Conservation (phyloP, 2,888 invertebrate genomes). For the Pantelozetes paolii region DNA sequence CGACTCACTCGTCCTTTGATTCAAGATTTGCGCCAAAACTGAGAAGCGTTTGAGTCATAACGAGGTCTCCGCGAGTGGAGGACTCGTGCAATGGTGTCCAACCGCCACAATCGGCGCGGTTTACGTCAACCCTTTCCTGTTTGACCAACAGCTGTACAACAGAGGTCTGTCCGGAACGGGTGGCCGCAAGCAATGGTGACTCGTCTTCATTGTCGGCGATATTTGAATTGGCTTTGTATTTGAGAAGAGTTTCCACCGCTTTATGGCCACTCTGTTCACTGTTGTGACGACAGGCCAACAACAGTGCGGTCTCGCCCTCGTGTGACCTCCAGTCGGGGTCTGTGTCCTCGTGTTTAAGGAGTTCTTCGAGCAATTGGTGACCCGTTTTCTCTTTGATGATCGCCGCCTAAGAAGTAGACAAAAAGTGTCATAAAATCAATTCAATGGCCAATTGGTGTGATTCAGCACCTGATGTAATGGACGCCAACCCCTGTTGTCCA, state of each 20-base stretch:
- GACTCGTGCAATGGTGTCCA: constrained; percentile 53
- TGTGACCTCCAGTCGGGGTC: constrained; percentile 51
- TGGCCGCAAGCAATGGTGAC: constrained; percentile 50
- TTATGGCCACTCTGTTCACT: constrained; percentile 22
- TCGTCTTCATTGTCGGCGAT: constrained; percentile 47
- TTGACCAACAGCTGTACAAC: constrained; percentile 46
- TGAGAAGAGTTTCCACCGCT: constrained; percentile 49
- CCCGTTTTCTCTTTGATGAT: constrained; percentile 49
- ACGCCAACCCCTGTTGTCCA: constrained; percentile 54
- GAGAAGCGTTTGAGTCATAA: constrained; percentile 49
- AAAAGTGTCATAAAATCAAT: background rate
- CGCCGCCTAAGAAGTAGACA: background rate
- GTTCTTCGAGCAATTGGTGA: constrained; percentile 47
- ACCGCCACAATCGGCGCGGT: constrained; percentile 51
- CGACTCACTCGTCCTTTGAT: constrained; percentile 44
- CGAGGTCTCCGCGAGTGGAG: constrained; percentile 50
- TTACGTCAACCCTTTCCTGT: constrained; percentile 50
- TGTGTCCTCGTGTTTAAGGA: constrained; percentile 46
- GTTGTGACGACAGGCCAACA: constrained; percentile 50
- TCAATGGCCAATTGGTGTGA: background rate
- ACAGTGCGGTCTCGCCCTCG: constrained; percentile 52
- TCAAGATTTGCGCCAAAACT: constrained; percentile 47
- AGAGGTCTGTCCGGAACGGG: constrained; percentile 25
- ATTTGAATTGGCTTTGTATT: constrained; percentile 51
- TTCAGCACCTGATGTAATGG: constrained; percentile 53